These are phyloP conservation scores for Megaleporinus macrocephalus DNA, from an alignment of 2,113 vertebrate genomes.

Conservation along the genomic window DNA sequence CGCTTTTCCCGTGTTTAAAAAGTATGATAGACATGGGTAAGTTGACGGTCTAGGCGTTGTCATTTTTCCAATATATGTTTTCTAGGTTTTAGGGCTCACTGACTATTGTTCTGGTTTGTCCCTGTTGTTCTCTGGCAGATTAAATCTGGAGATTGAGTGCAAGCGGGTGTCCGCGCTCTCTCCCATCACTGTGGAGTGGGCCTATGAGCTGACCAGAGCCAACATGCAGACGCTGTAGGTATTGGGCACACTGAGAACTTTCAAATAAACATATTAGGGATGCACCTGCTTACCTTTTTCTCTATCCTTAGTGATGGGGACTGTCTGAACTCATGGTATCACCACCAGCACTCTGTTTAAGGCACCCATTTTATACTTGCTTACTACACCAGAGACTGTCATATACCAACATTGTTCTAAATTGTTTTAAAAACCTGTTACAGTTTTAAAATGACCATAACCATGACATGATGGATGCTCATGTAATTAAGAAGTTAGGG, in stretches of 20 bases:
- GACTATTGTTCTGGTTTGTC: not conserved
- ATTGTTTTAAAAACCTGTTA: too few relatives aligned
- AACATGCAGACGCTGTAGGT: constrained; percentile 96
- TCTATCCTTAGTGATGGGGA: not conserved
- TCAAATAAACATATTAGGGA: not conserved
- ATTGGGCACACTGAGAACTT: not conserved
- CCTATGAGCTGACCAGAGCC: constrained; percentile 91
- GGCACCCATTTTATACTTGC: too few relatives aligned
- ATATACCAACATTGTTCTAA: too few relatives aligned
- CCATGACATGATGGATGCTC: too few relatives aligned
- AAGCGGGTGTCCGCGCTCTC: constrained; percentile 84
- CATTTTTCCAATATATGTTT: not conserved
- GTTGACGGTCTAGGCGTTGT: constrained; percentile 45
- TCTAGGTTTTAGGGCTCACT: not conserved
- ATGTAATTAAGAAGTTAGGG: too few relatives aligned
- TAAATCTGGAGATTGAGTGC: constrained; percentile 92
- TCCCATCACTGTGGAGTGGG: constrained; percentile 88
- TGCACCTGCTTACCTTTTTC: not conserved
- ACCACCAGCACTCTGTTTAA: not conserved
- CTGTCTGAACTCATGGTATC: too few relatives aligned
- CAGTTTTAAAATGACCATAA: too few relatives aligned
- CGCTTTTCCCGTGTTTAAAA: constrained; percentile 93
- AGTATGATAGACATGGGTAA: constrained; percentile 94
- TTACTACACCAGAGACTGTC: too few relatives aligned
- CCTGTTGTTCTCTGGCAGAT: constrained; percentile 64